Conservation (phyloP, 2,888 invertebrate genomes). For the Ophioninae sp. region DNA sequence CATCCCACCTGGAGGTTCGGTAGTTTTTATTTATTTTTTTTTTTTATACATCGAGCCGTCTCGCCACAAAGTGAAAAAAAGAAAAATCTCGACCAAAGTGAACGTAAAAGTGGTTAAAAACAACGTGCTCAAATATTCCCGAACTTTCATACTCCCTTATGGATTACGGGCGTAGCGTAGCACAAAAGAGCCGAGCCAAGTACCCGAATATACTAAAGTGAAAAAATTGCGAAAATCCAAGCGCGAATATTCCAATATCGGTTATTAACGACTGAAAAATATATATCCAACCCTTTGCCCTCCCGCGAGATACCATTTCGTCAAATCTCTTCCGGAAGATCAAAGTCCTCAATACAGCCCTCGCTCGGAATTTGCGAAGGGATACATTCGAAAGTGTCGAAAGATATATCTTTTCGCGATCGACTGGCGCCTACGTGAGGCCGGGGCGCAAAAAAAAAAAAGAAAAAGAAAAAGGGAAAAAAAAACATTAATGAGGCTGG, state of each 20-base stretch:
- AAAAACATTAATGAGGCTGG: conserved; percentile 2
- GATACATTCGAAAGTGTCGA: background rate
- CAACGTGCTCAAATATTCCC: background rate
- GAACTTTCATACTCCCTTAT: background rate
- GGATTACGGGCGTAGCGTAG: background rate
- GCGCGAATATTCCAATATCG: conserved; percentile 5
- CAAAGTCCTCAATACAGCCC: background rate
- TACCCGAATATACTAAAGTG: background rate
- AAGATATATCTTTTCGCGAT: too few species aligned
- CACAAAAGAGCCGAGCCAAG: background rate
- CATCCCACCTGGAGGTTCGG: background rate
- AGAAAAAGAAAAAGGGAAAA: too few species aligned
- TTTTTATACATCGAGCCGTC: background rate
- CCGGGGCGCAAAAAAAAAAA: too few species aligned
- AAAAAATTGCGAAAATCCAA: background rate
- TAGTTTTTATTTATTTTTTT: background rate
- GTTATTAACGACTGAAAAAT: conserved; percentile 13
- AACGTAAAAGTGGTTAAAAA: background rate
- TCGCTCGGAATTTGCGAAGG: background rate
- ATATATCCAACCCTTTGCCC: background rate
- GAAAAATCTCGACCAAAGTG: background rate
- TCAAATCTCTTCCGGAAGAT: background rate
- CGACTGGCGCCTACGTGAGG: too few species aligned
- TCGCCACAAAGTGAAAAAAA: conserved; percentile 13
- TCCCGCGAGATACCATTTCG: background rate